These are phyloP conservation scores for Chionomys nivalis DNA, from an alignment of 2,113 vertebrate genomes.

Conservation along the genomic window DNA sequence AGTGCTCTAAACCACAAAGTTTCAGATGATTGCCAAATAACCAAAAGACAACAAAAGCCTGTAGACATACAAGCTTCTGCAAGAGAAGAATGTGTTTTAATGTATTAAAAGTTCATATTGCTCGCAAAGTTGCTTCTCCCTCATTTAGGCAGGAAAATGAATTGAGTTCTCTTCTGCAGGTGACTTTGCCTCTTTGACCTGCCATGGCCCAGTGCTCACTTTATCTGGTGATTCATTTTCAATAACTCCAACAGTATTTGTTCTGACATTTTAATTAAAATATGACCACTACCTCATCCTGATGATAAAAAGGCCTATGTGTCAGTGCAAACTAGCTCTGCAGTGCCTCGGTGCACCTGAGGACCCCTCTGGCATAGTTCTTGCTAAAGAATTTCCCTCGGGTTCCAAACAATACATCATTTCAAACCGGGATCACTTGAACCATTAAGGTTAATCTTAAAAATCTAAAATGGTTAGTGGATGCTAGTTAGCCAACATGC, in stretches of 20 bases:
- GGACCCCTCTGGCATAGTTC: conserved; percentile 84
- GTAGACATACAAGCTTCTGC: conserved; percentile 77
- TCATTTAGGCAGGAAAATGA: conserved; percentile 89
- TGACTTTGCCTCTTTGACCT: conserved; percentile 95
- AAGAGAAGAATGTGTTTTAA: conserved; percentile 81
- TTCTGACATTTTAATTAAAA: conserved; percentile 98
- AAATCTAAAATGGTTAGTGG: conserved; percentile 72
- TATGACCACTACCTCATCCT: conserved; percentile 93
- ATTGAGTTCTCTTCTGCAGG: conserved; percentile 88
- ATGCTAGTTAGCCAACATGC: conserved; percentile 65
- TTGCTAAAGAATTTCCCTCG: conserved; percentile 85
- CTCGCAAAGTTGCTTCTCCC: conserved; percentile 86
- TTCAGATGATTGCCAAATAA: conserved; percentile 73
- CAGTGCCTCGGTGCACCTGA: conserved; percentile 89
- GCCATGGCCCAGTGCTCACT: conserved; percentile 93
- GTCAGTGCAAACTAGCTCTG: conserved; percentile 88
- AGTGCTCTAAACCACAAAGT: conserved; percentile 18
- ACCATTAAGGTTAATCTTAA: conserved; percentile 86
- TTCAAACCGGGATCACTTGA: conserved; percentile 83
- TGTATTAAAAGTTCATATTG: conserved; percentile 85
- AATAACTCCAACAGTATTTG: conserved; percentile 94
- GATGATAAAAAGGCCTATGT: conserved; percentile 91
- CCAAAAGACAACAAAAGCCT: conserved; percentile 81
- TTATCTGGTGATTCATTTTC: conserved; percentile 94
- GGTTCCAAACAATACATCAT: conserved; percentile 86